Base-by-base conservation (phyloP, 2,797 vertebrate genomes). In the Anguilla megastoma region DNA sequence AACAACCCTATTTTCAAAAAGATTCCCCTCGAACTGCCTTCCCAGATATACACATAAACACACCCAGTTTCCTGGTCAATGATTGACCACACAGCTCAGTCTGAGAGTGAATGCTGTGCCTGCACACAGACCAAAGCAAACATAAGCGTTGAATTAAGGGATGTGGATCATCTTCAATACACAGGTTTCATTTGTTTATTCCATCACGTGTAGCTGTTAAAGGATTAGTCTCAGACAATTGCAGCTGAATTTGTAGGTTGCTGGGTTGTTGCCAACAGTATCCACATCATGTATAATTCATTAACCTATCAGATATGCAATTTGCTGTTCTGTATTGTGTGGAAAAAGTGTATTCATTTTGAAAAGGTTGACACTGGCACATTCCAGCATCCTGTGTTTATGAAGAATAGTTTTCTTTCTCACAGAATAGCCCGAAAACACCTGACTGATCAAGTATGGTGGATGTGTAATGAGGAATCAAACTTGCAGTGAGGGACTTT, bases 381-480 rank as follows among this genome's bases (percentile, higher is more conserved):
- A 80, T 80, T 80, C 45, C 45, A n/a, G 24, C 18, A 48, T 0
- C 36, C 76, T n/a, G 41, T 50, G n/a, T 80, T 80, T 80, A 80
- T 10, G 41, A 24, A 18, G 36, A 12, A 48, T 36, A 3, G 33
- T 12, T 24, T 48, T 80, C 5, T 48, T 80, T 24, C 45, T 1
- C 45, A n/a, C 21, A 24, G 21, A 18, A 41, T 80, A 85, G 88
- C 86, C 88, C 89, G 89, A 86, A 90, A 90, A 86, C 74, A 60
- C 50, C 80, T 63, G 71, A 85, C 74, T 82, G 85, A 86, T 86
- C 87, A 89, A 88, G 87, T 87, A 89, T 52, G 18, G 33, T 14
- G 74, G 74, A 33, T 33, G 1, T 27, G 27, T 2, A 18, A 41
- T 76, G 16, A 76, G 41, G 66, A 33, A 76, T 33, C 3, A 52